phyloP scores from a whole-genome alignment of 2,888 invertebrate genomes.

The Himalopsyche kuldschensis region DNA sequence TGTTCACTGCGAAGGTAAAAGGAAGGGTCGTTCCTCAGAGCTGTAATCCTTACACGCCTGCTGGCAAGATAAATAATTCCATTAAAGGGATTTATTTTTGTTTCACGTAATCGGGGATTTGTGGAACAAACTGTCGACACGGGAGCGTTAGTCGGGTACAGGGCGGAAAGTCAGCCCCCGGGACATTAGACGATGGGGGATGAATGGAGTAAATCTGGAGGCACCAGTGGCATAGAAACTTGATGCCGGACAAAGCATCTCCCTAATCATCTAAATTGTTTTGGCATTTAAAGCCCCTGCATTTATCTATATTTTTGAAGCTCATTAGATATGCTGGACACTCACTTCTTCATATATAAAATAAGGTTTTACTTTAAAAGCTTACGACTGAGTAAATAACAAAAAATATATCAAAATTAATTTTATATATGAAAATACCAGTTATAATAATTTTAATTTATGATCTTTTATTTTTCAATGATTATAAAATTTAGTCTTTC shows the following conservation, averaged over 20 bases:
- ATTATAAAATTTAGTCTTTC: no score
- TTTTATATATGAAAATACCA: no score
- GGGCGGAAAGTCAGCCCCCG: neutral
- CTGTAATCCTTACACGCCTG: slow-evolving; percentile 6
- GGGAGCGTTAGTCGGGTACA: slow-evolving; percentile 8
- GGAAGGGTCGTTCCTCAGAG: neutral
- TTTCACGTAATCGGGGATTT: slow-evolving; percentile 40
- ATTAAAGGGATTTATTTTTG: slow-evolving; percentile 40
- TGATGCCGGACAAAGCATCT: neutral
- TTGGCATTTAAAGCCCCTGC: neutral
- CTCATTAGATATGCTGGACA: neutral
- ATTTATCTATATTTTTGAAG: neutral
- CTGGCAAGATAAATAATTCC: slow-evolving; percentile 40
- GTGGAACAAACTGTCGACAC: slow-evolving; percentile 39
- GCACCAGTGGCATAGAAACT: neutral
- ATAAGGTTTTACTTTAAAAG: neutral
- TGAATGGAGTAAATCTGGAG: neutral
- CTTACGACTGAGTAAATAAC: neutral
- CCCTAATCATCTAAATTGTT: neutral
- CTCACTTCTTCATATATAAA: neutral
- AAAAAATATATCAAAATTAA: no score
- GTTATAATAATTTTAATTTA: no score
- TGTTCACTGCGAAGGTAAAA: neutral
- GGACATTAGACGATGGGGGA: neutral
- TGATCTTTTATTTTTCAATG: no score